phyloP scores from a whole-genome alignment of 30 jellyfish, hydroid and myxozoan genomes.

The Hydractinia echinata region DNA sequence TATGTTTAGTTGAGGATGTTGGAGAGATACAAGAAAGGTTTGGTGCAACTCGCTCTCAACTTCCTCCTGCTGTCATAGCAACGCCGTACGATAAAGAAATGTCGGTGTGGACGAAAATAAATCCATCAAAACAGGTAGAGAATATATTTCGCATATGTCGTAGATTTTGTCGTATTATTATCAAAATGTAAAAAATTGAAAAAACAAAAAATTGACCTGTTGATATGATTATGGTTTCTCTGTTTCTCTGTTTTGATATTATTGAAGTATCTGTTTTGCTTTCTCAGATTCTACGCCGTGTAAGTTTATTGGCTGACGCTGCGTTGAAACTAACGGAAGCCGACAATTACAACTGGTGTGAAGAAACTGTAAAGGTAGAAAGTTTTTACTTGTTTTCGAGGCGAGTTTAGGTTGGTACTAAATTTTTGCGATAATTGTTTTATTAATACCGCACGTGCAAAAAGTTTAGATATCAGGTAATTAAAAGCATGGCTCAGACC shows the following conservation, averaged over 20 bases:
- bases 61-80: constrained; percentile 61
- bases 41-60: constrained; percentile 39
- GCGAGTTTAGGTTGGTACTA: too few relatives aligned
- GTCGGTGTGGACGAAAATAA: constrained; percentile 59
- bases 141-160: not conserved
- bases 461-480: too few relatives aligned
- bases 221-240: not conserved
- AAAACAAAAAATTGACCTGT: not conserved
- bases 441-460: too few relatives aligned
- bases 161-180: not conserved
- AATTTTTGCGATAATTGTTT: too few relatives aligned
- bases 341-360: constrained; percentile 17
- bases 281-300: constrained; percentile 50
- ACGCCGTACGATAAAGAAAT: constrained; percentile 62
- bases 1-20: constrained; percentile 47
- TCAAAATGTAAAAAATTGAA: not conserved
- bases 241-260: not conserved
- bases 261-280: not conserved
- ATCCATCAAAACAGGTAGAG: constrained; percentile 44
- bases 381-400: not conserved
- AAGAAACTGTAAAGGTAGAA: constrained; percentile 26
- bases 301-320: constrained; percentile 42
- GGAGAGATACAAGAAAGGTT: constrained; percentile 55
- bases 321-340: constrained; percentile 38
- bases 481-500: too few relatives aligned